Conservation (phyloP, 2,888 invertebrate species). For the Blastobasis lacticolella region DNA sequence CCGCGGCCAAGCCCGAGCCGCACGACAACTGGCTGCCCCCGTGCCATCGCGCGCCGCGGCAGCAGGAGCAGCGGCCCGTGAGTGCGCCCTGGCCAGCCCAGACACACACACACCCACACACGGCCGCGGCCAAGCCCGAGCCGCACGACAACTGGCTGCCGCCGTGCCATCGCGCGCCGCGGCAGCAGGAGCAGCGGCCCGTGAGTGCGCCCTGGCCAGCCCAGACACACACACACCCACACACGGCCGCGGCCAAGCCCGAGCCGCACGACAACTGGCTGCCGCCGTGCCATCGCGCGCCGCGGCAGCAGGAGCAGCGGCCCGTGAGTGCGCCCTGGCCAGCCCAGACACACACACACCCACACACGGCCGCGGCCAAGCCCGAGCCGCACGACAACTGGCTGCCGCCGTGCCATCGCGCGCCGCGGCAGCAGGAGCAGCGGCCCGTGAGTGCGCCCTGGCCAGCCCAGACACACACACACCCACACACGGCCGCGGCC, state of each 20-base stretch:
- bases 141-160: conserved; percentile 99
- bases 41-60: conserved; percentile 85
- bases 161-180: conserved; percentile 92
- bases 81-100: no score
- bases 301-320: no score
- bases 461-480: no score
- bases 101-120: no score
- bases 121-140: conserved; percentile 99
- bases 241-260: conserved; percentile 99
- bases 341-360: no score
- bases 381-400: conserved; percentile 99
- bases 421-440: no score
- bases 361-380: conserved; percentile 99
- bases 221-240: no score
- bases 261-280: conserved; percentile 99
- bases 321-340: no score
- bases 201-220: no score
- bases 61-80: no score
- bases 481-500: conserved; percentile 99
- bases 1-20: conserved; percentile 98
- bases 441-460: no score
- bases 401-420: conserved; percentile 98
- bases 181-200: no score
- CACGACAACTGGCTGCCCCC: conserved; percentile 99
- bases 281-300: conserved; percentile 95